Conservation (phyloP, 2,888 invertebrate genomes). For the Metellina segmentata region DNA sequence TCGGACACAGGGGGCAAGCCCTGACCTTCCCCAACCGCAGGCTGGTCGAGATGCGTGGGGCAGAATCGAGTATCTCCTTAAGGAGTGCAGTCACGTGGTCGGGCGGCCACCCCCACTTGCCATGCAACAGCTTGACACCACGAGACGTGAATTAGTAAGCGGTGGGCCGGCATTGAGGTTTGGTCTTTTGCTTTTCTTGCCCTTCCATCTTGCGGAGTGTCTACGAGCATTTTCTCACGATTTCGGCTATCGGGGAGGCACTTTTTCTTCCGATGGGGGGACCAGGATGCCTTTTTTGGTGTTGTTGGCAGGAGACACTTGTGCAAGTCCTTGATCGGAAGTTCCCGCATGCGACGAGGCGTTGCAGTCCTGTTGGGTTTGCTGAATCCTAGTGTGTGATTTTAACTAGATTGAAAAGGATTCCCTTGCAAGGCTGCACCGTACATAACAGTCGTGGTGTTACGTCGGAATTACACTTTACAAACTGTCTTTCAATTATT, state of each 20-base stretch:
- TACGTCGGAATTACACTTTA: no score
- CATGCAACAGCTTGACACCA: slow-evolving; percentile 61
- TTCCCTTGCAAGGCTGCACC: no score
- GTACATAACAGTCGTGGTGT: no score
- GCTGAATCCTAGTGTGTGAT: no score
- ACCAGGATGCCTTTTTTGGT: background rate
- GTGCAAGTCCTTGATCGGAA: background rate
- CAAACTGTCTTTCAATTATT: no score
- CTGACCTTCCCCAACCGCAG: background rate
- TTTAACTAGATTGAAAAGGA: no score
- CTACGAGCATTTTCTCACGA: background rate
- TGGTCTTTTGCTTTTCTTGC: slow-evolving; percentile 11
- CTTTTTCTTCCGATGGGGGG: background rate
- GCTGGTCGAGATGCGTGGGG: background rate
- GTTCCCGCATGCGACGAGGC: no score
- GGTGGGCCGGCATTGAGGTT: background rate
- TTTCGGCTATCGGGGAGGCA: background rate
- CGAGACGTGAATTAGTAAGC: slow-evolving; percentile 58
- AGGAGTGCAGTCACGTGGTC: slow-evolving; percentile 56
- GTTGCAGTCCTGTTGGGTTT: no score
- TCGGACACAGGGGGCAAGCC: background rate
- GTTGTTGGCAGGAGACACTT: background rate
- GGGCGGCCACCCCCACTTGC: slow-evolving; percentile 11
- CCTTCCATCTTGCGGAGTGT: background rate
- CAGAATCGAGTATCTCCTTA: background rate